phyloP scores from a whole-genome alignment of 2,888 invertebrate species.

The Torymus auratus region DNA sequence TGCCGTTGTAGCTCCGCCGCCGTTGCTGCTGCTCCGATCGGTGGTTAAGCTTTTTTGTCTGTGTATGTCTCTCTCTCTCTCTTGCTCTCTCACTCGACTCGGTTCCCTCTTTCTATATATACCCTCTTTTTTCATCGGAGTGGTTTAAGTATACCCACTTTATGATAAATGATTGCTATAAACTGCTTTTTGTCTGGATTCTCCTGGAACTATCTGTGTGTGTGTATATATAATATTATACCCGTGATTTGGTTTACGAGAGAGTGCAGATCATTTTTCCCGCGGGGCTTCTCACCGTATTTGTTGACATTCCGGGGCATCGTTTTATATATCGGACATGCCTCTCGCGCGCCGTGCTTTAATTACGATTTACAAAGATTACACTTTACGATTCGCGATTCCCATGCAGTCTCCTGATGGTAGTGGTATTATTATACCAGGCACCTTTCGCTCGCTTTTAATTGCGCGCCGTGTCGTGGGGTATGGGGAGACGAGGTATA shows the following conservation, averaged over 20 bases:
- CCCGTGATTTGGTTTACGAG: conserved; percentile 33
- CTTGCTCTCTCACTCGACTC: neutral
- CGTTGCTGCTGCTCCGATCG: conserved; percentile 22
- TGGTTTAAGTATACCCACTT: conserved; percentile 7
- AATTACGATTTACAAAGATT: conserved; percentile 5
- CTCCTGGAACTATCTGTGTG: neutral
- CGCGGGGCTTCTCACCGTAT: neutral
- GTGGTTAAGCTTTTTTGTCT: conserved; percentile 12
- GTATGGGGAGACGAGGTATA: too few species aligned
- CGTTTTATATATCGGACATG: conserved; percentile 18
- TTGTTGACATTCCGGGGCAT: conserved; percentile 28
- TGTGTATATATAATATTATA: too few species aligned
- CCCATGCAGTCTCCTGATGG: too few species aligned
- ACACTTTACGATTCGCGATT: neutral
- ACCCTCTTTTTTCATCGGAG: neutral
- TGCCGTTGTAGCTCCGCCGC: neutral
- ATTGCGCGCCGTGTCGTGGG: too few species aligned
- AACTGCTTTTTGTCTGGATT: conserved; percentile 22
- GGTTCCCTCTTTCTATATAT: neutral
- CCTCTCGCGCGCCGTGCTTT: conserved; percentile 2
- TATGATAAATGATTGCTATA: conserved; percentile 43
- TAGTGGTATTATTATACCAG: too few species aligned
- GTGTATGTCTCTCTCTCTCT: neutral
- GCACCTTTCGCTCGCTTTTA: too few species aligned
- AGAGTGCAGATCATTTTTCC: too few species aligned